phyloP scores from a whole-genome alignment of 2,888 invertebrate species.

The Lamellibrachia satsuma region DNA sequence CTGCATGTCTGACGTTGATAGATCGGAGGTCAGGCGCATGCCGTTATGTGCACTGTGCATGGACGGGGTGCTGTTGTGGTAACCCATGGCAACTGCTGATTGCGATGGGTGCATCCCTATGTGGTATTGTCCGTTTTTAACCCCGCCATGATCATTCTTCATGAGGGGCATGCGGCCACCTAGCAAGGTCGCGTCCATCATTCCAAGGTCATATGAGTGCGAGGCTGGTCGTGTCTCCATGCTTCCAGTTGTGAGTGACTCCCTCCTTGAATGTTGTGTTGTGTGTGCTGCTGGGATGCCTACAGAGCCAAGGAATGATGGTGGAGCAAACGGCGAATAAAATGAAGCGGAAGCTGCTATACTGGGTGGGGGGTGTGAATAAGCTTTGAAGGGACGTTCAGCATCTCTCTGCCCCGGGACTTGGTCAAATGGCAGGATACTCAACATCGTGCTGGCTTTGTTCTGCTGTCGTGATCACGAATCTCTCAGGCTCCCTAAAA shows the following conservation, averaged over 20 bases:
- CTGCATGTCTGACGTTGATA: background rate
- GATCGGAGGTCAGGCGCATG: background rate
- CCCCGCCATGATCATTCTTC: background rate
- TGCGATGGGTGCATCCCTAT: background rate
- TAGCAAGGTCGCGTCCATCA: background rate
- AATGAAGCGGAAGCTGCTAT: constrained; percentile 13
- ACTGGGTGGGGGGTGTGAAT: constrained; percentile 32
- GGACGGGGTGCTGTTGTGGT: background rate
- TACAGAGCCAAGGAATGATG: background rate
- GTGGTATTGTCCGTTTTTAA: background rate
- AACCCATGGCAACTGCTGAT: background rate
- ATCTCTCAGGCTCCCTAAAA: background rate
- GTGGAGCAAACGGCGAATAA: constrained; percentile 25
- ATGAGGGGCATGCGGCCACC: background rate
- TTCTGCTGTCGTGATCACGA: background rate
- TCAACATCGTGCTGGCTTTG: constrained; percentile 29
- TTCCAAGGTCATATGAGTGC: background rate
- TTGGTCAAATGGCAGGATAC: constrained; percentile 37
- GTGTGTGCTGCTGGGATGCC: background rate
- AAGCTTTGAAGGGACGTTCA: constrained; percentile 43
- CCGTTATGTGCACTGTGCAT: background rate
- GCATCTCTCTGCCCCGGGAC: constrained; percentile 25
- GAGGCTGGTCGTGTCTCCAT: constrained; percentile 20
- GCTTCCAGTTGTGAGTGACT: background rate
- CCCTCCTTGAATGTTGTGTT: background rate